A percentile compares a stretch with the other conserved stretches of the same genome.
Conservation (phyloP, 2,888 invertebrate species). For the Caenorhabditis japonica region DNA sequence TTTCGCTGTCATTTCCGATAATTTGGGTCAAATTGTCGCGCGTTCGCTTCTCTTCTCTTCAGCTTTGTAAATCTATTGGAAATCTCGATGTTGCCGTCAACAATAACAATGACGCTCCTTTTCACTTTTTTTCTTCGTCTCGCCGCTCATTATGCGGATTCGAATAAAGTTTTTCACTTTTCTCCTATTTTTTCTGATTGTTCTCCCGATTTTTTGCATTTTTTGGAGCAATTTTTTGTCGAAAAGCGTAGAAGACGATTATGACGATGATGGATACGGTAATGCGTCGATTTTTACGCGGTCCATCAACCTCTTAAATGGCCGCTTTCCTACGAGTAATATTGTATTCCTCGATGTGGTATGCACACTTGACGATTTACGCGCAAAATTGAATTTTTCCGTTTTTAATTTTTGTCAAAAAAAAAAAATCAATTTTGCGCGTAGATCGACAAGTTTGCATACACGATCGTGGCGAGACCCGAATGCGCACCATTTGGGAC, state of each 20-base stretch:
- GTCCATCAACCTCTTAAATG: not conserved
- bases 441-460: no score
- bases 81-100: no score
- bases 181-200: constrained; percentile 24
- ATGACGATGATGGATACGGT: constrained; percentile 34
- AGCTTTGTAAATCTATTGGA: no score
- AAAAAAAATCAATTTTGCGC: no score
- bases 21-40: constrained; percentile 48
- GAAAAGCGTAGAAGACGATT: constrained; percentile 1
- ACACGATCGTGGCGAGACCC: no score
- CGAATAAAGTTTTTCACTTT: constrained; percentile 34
- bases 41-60: constrained; percentile 4
- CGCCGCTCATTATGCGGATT: constrained; percentile 34
- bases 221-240: constrained; percentile 20
- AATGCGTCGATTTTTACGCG: not conserved
- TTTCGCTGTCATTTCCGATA: constrained; percentile 1
- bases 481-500: no score
- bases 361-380: no score
- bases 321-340: no score
- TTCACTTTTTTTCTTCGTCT: constrained; percentile 15
- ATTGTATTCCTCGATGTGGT: not conserved
- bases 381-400: no score
- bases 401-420: no score
- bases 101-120: no score
- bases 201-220: constrained; percentile 24